Evolutionary conservation across 2,113 vertebrate species (phyloP).

Genomic region (Apodemus speciosus): DNA sequence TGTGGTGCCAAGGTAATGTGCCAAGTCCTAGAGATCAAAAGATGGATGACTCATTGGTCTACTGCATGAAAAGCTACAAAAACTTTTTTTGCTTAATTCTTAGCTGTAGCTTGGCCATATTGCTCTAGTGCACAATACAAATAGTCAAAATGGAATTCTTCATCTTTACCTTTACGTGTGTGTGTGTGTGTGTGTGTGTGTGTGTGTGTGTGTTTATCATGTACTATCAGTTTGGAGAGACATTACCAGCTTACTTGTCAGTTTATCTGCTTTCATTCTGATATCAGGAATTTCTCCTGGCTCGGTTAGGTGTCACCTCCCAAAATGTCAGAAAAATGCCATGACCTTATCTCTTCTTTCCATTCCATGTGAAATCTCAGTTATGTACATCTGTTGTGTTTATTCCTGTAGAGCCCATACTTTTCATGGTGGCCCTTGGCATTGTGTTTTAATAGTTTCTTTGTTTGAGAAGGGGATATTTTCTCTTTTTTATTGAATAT

Average conservation of each 20-base stretch:
- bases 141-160: not conserved
- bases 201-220: not conserved
- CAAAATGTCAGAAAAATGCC: not conserved
- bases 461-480: not conserved
- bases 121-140: not conserved
- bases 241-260: not conserved
- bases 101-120: not conserved
- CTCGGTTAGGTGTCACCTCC: not conserved
- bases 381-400: not conserved
- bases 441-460: conserved; percentile 25
- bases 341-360: not conserved
- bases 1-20: not conserved
- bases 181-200: too few species aligned
- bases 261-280: conserved; percentile 33
- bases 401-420: not conserved
- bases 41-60: not conserved
- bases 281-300: not conserved
- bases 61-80: conserved; percentile 25
- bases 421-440: not conserved
- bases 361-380: not conserved
- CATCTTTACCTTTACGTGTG: not conserved
- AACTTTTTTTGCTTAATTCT: conserved; percentile 22
- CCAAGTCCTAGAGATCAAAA: not conserved
- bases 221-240: not conserved
- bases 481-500: too few species aligned